Percentiles rank a stretch among this genome's conserved stretches.
These are phyloP conservation scores for Drosophila punjabiensis DNA, from an alignment of 1,140 invertebrate species.

Conservation along the genomic window DNA sequence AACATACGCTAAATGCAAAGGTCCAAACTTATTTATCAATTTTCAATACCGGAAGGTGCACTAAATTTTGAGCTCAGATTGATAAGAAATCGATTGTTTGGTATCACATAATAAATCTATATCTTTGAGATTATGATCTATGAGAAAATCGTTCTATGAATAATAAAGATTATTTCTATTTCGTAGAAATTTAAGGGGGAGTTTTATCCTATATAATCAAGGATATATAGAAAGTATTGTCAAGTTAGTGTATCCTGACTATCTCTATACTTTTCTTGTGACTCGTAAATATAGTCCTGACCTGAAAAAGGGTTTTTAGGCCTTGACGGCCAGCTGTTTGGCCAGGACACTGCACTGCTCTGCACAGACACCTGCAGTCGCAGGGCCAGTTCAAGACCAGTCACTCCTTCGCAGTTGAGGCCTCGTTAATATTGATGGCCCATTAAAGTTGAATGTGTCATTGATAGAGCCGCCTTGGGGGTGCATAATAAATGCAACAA, in stretches of 20 bases:
- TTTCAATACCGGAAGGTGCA: conserved; percentile 12
- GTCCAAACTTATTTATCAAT: conserved; percentile 13
- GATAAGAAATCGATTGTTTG: neutral
- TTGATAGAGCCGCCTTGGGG: conserved; percentile 17
- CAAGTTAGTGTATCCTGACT: neutral
- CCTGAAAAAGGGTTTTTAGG: neutral
- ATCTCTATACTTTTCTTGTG: neutral
- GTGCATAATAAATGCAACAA: conserved; percentile 8
- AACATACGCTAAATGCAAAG: neutral
- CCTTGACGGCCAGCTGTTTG: conserved; percentile 14
- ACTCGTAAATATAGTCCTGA: neutral
- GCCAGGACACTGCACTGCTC: neutral
- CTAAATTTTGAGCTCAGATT: neutral
- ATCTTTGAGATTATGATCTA: conserved; percentile 8
- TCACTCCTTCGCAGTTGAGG: conserved; percentile 14
- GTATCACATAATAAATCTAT: conserved; percentile 16
- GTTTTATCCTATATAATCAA: neutral
- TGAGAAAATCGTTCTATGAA: neutral
- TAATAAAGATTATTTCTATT: neutral
- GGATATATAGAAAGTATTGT: neutral
- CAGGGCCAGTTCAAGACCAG: neutral
- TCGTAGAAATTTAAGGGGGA: neutral
- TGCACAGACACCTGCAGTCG: conserved; percentile 38
- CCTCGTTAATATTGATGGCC: conserved; percentile 54
- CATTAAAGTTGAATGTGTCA: conserved; percentile 39